Conservation (phyloP, 2,797 vertebrate species). For the Sebastiscus tertius region DNA sequence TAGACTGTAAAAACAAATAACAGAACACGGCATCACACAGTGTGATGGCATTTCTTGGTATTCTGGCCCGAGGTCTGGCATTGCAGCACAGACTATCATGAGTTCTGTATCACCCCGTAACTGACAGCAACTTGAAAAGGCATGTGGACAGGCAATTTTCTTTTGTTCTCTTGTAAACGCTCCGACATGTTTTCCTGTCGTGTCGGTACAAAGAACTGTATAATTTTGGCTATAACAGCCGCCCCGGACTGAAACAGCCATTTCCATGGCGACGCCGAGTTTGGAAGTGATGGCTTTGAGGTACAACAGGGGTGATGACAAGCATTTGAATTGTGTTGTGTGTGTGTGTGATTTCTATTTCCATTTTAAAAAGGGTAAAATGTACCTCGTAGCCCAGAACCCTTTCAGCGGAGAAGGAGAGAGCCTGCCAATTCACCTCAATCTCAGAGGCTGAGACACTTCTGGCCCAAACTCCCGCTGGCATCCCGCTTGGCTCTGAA, state of each 20-base stretch:
- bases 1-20: not conserved
- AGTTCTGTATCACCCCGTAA: constrained; percentile 17
- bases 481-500: constrained; percentile 91
- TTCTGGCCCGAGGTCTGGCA: constrained; percentile 1
- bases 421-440: constrained; percentile 90
- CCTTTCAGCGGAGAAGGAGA: constrained; percentile 90
- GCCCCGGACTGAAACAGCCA: constrained; percentile 48
- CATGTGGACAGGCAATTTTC: constrained; percentile 54
- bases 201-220: constrained; percentile 54
- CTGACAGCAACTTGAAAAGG: constrained; percentile 57
- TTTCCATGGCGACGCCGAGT: constrained; percentile 67
- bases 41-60: not conserved
- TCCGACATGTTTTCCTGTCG: constrained; percentile 58
- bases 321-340: constrained; percentile 63
- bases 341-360: constrained; percentile 72
- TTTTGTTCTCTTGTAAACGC: constrained; percentile 60
- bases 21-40: not conserved
- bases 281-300: constrained; percentile 63
- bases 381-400: constrained; percentile 96
- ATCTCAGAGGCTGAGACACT: constrained; percentile 93
- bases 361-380: constrained; percentile 76
- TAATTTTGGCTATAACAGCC: constrained; percentile 59
- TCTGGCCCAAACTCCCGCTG: constrained; percentile 86
- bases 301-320: constrained; percentile 67
- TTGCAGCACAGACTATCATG: constrained; percentile 5